phyloP scores from a whole-genome alignment of 2,113 vertebrate species.

The Alosa alosa region DNA sequence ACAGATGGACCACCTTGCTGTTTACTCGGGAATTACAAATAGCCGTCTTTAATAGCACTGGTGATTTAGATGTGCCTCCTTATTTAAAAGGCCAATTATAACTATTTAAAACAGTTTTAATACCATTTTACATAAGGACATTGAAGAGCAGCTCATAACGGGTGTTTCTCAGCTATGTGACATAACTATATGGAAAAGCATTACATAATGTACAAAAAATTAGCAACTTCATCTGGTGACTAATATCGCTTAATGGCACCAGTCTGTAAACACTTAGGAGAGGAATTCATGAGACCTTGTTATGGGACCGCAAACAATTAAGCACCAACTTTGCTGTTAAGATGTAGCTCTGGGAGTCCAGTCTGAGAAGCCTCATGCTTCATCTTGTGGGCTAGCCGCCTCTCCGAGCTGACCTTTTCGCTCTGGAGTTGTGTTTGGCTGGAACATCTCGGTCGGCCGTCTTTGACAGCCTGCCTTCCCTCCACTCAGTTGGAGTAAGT shows the following conservation, averaged over 20 bases:
- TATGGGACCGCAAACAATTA: not conserved
- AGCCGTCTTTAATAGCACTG: not conserved
- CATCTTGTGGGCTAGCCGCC: not conserved
- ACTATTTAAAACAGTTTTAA: not conserved
- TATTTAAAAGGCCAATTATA: not conserved
- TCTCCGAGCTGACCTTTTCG: not conserved
- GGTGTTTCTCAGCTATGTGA: not conserved
- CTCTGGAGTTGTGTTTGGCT: not conserved
- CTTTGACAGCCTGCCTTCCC: not conserved
- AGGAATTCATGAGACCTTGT: not conserved
- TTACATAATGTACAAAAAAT: not conserved
- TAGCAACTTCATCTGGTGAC: not conserved
- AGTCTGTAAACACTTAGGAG: not conserved
- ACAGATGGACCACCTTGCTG: not conserved
- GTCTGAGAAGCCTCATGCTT: not conserved
- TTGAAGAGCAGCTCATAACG: not conserved
- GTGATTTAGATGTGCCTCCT: not conserved
- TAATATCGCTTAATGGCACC: not conserved
- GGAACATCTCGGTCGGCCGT: not conserved
- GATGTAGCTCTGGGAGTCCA: not conserved
- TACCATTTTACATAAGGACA: not conserved
- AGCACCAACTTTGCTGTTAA: not conserved
- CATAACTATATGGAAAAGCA: slow-evolving; percentile 5
- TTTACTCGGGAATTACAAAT: not conserved
- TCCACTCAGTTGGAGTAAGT: not conserved